A percentile compares a stretch with the other conserved stretches of the same genome.
Conservation (phyloP, 2,888 invertebrate species). For the Tachina grossa region DNA sequence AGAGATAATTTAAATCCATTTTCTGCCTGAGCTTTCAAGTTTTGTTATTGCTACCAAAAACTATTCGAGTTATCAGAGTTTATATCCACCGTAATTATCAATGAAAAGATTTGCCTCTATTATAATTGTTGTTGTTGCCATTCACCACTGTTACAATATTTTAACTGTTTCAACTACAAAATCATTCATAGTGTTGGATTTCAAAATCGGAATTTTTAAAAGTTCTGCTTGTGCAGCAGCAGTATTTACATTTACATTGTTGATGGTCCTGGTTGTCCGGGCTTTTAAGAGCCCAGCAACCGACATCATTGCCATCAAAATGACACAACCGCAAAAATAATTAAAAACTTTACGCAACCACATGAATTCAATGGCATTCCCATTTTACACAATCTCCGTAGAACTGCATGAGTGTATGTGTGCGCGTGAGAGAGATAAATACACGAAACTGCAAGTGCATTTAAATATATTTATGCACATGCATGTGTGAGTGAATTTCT, state of each 20-base stretch:
- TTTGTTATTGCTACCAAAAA: constrained; percentile 9
- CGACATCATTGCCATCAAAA: constrained; percentile 42
- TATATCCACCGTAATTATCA: constrained; percentile 54
- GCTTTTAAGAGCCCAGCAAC: constrained; percentile 35
- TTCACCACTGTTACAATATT: constrained; percentile 18
- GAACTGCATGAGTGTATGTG: neutral
- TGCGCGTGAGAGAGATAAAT: neutral
- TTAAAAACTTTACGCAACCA: constrained; percentile 67
- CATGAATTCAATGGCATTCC: constrained; percentile 64
- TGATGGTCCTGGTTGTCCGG: neutral
- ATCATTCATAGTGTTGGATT: constrained; percentile 29
- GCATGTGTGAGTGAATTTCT: neutral
- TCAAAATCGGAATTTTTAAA: constrained; percentile 7
- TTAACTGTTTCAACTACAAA: constrained; percentile 37
- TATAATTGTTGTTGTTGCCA: constrained; percentile 11
- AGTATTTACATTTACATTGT: neutral
- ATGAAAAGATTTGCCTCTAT: constrained; percentile 47
- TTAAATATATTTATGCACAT: neutral
- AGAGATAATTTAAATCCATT: constrained; percentile 41
- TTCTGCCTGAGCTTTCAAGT: neutral
- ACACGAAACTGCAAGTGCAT: neutral
- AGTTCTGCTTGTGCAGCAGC: neutral
- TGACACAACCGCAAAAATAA: constrained; percentile 70
- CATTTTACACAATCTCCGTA: constrained; percentile 15
- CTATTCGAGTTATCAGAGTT: constrained; percentile 50